These are phyloP conservation scores for Netelia virgata DNA, from an alignment of 2,888 invertebrate genomes.

Conservation along the genomic window DNA sequence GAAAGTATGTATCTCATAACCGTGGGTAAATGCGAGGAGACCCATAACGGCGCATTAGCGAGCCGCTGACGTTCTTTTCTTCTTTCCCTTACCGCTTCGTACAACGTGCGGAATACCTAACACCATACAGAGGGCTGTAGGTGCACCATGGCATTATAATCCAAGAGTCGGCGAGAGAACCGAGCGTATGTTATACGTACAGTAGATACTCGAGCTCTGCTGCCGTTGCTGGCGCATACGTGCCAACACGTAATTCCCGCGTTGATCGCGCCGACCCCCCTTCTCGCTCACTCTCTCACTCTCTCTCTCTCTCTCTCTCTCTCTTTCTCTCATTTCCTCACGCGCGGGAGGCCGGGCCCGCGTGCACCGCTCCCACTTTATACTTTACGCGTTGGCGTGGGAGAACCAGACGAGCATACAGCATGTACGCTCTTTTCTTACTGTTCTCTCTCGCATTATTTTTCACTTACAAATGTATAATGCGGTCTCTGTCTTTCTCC, in stretches of 20 bases:
- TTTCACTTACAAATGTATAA: slow-evolving; percentile 62
- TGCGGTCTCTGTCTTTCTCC: slow-evolving; percentile 55
- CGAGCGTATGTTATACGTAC: neutral
- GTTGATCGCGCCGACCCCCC: slow-evolving; percentile 38
- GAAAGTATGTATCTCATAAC: slow-evolving; percentile 36
- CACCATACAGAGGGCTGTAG: neutral
- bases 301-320: slow-evolving; percentile 13
- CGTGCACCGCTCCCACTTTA: slow-evolving; percentile 57
- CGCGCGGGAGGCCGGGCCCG: slow-evolving; percentile 38
- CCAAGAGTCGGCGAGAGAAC: slow-evolving; percentile 46
- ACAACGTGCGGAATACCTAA: slow-evolving; percentile 14
- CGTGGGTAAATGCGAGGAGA: slow-evolving; percentile 43
- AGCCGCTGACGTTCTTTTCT: slow-evolving; percentile 48
- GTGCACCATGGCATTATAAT: slow-evolving; percentile 33
- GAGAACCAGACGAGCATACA: slow-evolving; percentile 50
- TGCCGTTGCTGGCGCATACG: slow-evolving; percentile 60
- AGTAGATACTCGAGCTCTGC: neutral
- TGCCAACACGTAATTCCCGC: slow-evolving; percentile 68
- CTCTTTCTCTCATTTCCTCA: neutral
- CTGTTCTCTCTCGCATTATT: slow-evolving; percentile 53
- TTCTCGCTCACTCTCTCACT: slow-evolving; percentile 1
- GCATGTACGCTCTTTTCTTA: neutral
- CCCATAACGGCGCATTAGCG: slow-evolving; percentile 56
- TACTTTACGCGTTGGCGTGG: slow-evolving; percentile 69
- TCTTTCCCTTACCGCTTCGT: slow-evolving; percentile 18